Base-by-base conservation (phyloP, 2,797 vertebrate genomes). In the Trachops cirrhosus region DNA sequence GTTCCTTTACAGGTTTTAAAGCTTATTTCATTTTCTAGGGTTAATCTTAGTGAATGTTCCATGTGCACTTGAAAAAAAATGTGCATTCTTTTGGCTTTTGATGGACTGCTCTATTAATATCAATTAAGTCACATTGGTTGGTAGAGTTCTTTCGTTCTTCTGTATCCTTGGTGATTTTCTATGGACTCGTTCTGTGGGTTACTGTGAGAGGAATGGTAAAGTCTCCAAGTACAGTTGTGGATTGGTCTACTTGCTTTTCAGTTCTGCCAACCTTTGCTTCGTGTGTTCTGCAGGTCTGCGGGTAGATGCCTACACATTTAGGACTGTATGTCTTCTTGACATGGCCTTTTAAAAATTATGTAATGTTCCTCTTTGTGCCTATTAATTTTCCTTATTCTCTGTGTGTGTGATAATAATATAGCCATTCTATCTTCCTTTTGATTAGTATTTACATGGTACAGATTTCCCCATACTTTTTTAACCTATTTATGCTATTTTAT, bases 1-100 rank as follows among this genome's bases (percentile, higher is more conserved):
- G 41, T 92, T 85, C 9, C 90, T 87, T 86, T 73, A 54, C 6
- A 39, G 86, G 73, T 89, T 22, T 86, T 82, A 67, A 86, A 95
- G 24, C 19, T 80, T 74, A 54, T 37, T 67, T 74, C 48, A 91
- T n/a, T 91, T 19, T 80, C 11, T 0, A 32, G 52, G 59, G 9
- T 46, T 12, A 2, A n/a, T 62, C 41, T 80, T 80, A 24, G 54
- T 67, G 74, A 91, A 46, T 29, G 29, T 94, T 73, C 59, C 37
- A 64, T 5, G n/a, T 70, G 62, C 37, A 50, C 34, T 71, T 46
- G 37, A 78, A 70, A 88, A 88, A 84, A 24, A 46, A 52, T 54
- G 29, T 26, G n/a, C 21, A 29, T 68, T 90, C 39, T 86, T 50
- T 74, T 57, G 5, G 70, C 34, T 89, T 68, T 32, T 19, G 14